Evolutionary conservation across 2,113 vertebrate species (phyloP), one percentile per base, ranked within the genome.

Genomic region (Myrmophylax atrothorax): DNA sequence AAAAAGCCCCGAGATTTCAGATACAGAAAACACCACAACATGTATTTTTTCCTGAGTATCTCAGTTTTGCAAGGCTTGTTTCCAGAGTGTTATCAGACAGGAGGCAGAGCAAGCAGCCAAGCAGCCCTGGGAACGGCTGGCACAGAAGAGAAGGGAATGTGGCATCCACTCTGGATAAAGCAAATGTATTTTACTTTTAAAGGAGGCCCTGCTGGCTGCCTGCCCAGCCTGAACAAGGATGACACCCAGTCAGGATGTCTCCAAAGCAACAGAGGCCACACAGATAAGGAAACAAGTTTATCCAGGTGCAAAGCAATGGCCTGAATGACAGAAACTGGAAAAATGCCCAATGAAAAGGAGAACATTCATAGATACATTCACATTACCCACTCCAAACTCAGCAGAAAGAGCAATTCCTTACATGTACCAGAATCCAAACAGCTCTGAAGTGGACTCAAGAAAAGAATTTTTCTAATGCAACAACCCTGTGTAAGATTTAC

Each of bases 181-280:
- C 83, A 53, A 80, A n/a, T n/a, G n/a, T n/a, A n/a, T n/a, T n/a
- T n/a, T n/a, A n/a, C n/a, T n/a, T 11, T 20, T 20, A 25, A 87
- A 76, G 4, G 26, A 84, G 69, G 93, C 89, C 6, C 64, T 42
- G 73, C 89, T 78, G 95, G 93, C 87, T 73, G 90, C 87, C 90
- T 31, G 81, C 84, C 87, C 19, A 13, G 42, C 33, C 25, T 40
- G 12, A 92, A 62, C 92, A 53, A 24, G 8, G 40, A 55, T 86
- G 67, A 83, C 92, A 93, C 46, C 83, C 92, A 80, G 23, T 29
- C 58, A 60, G 42, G 22, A 56, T 14, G 50, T 9, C 92, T 69
- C 62, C 53, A 33, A 62, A 94, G 94, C 94, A 58, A 15, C 0
- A 47, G 19, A 62, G 63, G 67, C 70, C 74, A 23, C 19, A 38